Conservation (phyloP, 2,113 vertebrate genomes). For the Muntiacus muntjak region DNA sequence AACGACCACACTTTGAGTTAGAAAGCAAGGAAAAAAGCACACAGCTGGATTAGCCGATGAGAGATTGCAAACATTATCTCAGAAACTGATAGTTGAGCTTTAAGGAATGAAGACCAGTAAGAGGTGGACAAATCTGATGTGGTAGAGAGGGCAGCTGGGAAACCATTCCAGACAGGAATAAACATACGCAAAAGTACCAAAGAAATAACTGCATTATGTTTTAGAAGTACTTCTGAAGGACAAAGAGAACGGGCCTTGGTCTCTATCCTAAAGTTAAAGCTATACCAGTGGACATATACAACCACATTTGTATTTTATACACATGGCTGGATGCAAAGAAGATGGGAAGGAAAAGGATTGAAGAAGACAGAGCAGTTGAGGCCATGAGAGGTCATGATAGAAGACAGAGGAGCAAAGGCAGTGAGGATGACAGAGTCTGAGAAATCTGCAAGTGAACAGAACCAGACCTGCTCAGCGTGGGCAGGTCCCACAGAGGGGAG, state of each 20-base stretch:
- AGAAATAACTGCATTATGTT: accelerated
- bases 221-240: neutral
- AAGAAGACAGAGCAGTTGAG: neutral
- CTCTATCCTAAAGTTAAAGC: too few species aligned
- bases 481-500: neutral
- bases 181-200: neutral
- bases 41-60: neutral
- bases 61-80: neutral
- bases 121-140: neutral
- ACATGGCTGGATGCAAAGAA: neutral
- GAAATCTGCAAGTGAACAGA: neutral
- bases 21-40: neutral
- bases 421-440: neutral
- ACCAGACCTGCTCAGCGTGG: neutral
- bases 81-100: neutral
- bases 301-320: neutral
- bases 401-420: neutral
- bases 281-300: neutral
- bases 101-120: neutral
- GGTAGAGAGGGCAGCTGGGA: neutral
- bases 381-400: neutral
- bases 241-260: neutral
- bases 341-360: too few species aligned
- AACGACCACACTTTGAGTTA: neutral
- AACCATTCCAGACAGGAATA: neutral